These are phyloP conservation scores for Diprion similis DNA, from an alignment of 1,140 invertebrate species.

Conservation along the genomic window DNA sequence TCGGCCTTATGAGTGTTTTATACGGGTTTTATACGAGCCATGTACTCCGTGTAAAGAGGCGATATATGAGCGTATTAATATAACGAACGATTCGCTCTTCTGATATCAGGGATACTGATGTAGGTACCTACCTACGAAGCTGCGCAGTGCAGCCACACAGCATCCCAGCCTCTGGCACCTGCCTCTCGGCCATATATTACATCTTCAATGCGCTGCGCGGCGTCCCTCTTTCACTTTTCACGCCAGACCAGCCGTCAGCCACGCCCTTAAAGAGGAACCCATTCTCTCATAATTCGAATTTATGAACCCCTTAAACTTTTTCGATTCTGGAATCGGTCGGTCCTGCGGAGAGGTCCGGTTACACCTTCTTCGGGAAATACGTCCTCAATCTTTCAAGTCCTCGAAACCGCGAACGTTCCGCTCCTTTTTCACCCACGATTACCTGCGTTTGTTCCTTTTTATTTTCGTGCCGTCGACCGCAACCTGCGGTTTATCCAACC, in stretches of 20 bases:
- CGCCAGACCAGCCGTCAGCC: neutral
- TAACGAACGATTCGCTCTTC: slow-evolving; percentile 12
- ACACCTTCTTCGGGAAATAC: neutral
- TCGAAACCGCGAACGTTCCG: neutral
- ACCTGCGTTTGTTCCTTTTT: neutral
- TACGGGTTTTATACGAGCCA: neutral
- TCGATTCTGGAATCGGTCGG: neutral
- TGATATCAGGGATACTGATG: neutral
- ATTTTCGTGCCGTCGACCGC: neutral
- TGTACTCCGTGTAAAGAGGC: slow-evolving; percentile 1
- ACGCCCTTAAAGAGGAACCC: neutral
- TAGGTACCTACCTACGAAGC: neutral
- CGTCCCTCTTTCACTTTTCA: slow-evolving; percentile 1
- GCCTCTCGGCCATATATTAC: neutral
- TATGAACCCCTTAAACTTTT: neutral
- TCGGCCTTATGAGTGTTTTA: neutral
- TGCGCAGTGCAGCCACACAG: too few species aligned
- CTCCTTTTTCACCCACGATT: neutral
- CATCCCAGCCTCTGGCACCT: neutral
- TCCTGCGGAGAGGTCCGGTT: neutral
- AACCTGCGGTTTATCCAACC: neutral
- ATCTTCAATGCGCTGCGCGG: slow-evolving; percentile 1
- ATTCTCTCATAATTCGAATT: slow-evolving; percentile 6
- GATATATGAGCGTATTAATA: slow-evolving; percentile 19
- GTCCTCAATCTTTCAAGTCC: neutral